A percentile compares a stretch with the other conserved stretches of the same genome.
Conservation (phyloP, 2,888 invertebrate species). For the Melitaea athalia region DNA sequence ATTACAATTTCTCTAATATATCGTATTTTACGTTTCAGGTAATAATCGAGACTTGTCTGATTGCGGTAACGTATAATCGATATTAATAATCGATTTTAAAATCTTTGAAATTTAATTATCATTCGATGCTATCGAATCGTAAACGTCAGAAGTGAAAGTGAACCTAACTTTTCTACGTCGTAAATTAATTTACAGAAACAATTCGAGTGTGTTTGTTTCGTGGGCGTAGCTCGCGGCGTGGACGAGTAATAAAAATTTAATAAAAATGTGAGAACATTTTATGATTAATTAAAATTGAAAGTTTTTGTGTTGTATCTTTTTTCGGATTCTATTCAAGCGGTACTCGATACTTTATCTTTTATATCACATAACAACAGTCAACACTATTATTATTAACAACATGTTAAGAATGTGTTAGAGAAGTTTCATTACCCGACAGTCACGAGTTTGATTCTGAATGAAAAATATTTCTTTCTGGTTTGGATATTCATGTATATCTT, state of each 20-base stretch:
- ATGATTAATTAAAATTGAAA: background rate
- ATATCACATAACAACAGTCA: too few relatives aligned
- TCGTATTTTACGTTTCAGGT: conserved; percentile 30
- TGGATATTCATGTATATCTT: too few relatives aligned
- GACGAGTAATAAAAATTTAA: conserved; percentile 9
- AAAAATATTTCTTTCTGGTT: too few relatives aligned
- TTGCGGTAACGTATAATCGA: conserved; percentile 18
- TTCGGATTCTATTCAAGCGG: background rate
- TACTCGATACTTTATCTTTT: too few relatives aligned
- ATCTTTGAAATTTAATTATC: conserved; percentile 33
- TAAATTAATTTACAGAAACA: conserved; percentile 32
- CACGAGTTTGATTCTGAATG: too few relatives aligned
- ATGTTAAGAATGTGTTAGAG: too few relatives aligned
- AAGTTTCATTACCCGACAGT: too few relatives aligned
- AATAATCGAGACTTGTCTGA: conserved; percentile 19
- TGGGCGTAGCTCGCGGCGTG: background rate
- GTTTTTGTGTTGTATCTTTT: conserved; percentile 3
- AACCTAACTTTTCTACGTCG: conserved; percentile 21
- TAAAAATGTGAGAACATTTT: background rate
- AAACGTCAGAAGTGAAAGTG: conserved; percentile 28
- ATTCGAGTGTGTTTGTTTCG: conserved; percentile 1
- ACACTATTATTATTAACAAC: too few relatives aligned
- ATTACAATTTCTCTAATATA: conserved; percentile 13
- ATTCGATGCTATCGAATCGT: conserved; percentile 17
- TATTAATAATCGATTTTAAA: conserved; percentile 6